These are phyloP conservation scores for Argyresthia albistria DNA, from an alignment of 2,888 invertebrate genomes.

Conservation along the genomic window DNA sequence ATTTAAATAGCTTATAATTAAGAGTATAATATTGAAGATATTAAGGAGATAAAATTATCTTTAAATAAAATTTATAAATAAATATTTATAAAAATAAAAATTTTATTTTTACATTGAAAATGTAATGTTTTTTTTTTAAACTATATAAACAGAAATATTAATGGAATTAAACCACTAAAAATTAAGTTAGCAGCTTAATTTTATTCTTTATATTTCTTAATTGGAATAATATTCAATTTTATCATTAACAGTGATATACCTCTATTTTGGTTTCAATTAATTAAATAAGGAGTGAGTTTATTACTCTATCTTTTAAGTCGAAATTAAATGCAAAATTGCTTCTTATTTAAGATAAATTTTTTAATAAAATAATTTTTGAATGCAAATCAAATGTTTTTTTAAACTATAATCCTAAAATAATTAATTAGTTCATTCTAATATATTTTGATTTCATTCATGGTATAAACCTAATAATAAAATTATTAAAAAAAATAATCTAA, in stretches of 20 bases:
- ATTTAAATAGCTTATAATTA: slow-evolving; percentile 50
- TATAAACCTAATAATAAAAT: slow-evolving; percentile 63
- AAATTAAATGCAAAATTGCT: slow-evolving; percentile 66
- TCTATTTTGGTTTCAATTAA: slow-evolving; percentile 73
- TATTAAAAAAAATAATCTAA: slow-evolving; percentile 54
- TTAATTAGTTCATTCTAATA: slow-evolving; percentile 49
- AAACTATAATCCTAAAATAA: slow-evolving; percentile 45
- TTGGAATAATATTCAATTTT: slow-evolving; percentile 69
- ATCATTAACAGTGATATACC: slow-evolving; percentile 79
- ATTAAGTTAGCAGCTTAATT: slow-evolving; percentile 77
- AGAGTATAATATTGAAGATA: slow-evolving; percentile 55
- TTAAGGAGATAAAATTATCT: slow-evolving; percentile 36
- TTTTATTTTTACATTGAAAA: slow-evolving; percentile 77
- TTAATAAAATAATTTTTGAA: slow-evolving; percentile 39
- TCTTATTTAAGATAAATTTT: slow-evolving; percentile 69
- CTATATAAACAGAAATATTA: slow-evolving; percentile 74
- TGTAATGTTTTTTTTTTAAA: slow-evolving; percentile 78
- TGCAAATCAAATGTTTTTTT: slow-evolving; percentile 54
- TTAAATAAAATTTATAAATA: slow-evolving; percentile 17
- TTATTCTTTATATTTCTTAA: slow-evolving; percentile 68
- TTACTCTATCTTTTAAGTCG: slow-evolving; percentile 53
- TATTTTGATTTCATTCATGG: slow-evolving; percentile 56
- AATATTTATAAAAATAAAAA: slow-evolving; percentile 32
- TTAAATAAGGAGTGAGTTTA: slow-evolving; percentile 62
- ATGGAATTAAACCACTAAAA: slow-evolving; percentile 61